A percentile compares a stretch with the other conserved stretches of the same genome.
phyloP scores from a whole-genome alignment of 1,140 invertebrate species.

The Leptestheria dahalacensis region DNA sequence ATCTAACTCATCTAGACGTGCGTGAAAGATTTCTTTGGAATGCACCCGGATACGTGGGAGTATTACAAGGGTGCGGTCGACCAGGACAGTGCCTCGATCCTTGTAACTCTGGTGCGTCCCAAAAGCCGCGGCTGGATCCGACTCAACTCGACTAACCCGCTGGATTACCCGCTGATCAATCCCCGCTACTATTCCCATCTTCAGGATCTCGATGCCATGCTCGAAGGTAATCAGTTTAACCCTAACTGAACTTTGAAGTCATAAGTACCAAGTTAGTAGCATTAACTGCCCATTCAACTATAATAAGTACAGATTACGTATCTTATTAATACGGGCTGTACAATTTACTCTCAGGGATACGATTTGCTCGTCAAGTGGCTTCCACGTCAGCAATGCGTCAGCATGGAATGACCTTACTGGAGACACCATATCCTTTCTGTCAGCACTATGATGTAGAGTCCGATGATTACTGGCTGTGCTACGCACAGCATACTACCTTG shows the following conservation, averaged over 20 bases:
- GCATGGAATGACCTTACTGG: background rate
- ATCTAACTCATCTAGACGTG: background rate
- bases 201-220: constrained; percentile 19
- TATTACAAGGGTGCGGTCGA: background rate
- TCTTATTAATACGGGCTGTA: too few relatives aligned
- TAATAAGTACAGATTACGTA: background rate
- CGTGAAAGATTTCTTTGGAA: background rate
- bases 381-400: constrained; percentile 1
- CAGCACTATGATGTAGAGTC: background rate
- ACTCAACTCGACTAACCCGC: constrained; percentile 19
- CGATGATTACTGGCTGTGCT: constrained; percentile 36
- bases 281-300: background rate
- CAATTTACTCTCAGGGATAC: background rate
- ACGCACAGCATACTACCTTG: constrained; percentile 7
- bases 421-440: background rate
- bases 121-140: constrained; percentile 22
- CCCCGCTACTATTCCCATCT: constrained; percentile 23
- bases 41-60: background rate
- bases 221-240: constrained; percentile 7
- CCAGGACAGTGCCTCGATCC: constrained; percentile 27
- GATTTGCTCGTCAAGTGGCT: constrained; percentile 2
- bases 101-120: constrained; percentile 18
- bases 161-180: constrained; percentile 21
- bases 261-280: background rate
- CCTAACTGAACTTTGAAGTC: background rate